Evolutionary conservation across 1,140 invertebrate species (phyloP).

Genomic region (Anastatus disparis): DNA sequence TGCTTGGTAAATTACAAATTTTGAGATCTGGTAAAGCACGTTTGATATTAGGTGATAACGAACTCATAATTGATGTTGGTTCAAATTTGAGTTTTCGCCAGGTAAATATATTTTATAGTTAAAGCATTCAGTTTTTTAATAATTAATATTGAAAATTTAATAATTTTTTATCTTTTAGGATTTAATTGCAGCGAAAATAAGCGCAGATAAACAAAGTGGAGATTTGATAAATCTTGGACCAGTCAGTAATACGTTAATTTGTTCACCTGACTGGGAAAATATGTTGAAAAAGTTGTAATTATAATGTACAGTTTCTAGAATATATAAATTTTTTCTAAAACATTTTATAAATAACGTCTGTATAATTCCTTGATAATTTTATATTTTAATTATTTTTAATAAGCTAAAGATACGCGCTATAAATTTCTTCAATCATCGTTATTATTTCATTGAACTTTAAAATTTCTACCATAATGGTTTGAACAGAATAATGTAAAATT

Average conservation of each 20-base stretch:
- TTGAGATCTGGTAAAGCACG: constrained; percentile 59
- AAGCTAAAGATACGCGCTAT: background rate
- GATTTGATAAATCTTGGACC: constrained; percentile 60
- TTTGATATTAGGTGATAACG: constrained; percentile 57
- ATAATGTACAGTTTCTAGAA: constrained; percentile 12
- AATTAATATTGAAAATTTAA: background rate
- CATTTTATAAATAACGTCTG: background rate
- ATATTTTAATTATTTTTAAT: background rate
- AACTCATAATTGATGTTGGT: constrained; percentile 57
- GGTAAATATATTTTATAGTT: constrained; percentile 46
- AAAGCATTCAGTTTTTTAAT: background rate
- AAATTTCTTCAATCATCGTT: background rate
- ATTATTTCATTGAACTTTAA: too few species aligned
- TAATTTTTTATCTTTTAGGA: constrained; percentile 53
- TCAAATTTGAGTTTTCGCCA: constrained; percentile 56
- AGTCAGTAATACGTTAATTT: constrained; percentile 55
- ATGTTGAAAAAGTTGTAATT: constrained; percentile 50
- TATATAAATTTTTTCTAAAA: constrained; percentile 13
- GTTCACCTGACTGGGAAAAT: constrained; percentile 59
- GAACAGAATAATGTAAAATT: too few species aligned
- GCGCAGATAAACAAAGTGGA: constrained; percentile 50
- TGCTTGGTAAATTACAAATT: constrained; percentile 62
- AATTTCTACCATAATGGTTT: too few species aligned
- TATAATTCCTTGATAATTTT: background rate
- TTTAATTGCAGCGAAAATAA: constrained; percentile 58